phyloP scores from a whole-genome alignment of 1,140 invertebrate species.

The Zaprionus lachaisei region DNA sequence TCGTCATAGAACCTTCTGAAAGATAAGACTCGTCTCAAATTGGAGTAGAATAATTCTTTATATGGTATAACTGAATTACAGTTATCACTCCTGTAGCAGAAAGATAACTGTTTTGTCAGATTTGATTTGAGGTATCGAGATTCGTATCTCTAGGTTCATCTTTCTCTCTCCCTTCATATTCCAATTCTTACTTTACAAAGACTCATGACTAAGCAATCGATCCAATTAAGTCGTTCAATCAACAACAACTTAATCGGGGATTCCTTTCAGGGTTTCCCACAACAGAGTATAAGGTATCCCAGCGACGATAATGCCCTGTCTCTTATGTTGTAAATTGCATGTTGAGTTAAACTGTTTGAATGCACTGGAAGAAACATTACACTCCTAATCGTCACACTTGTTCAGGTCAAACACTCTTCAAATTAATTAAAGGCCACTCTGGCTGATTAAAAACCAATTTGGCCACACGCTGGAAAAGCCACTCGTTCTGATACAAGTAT shows the following conservation, averaged over 20 bases:
- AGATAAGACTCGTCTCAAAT: background rate
- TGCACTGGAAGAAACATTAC: conserved; percentile 1
- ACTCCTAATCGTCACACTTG: background rate
- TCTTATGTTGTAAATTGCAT: background rate
- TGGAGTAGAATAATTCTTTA: background rate
- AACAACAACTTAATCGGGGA: background rate
- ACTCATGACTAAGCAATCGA: background rate
- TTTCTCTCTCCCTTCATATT: background rate
- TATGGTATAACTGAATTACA: background rate
- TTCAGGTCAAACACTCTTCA: conserved; percentile 14
- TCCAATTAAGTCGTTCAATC: background rate
- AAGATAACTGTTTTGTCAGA: background rate
- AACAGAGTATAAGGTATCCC: background rate
- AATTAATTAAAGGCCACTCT: conserved; percentile 71
- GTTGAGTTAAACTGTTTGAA: background rate
- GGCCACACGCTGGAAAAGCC: conserved; percentile 21
- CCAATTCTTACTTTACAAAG: background rate
- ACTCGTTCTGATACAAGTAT: conserved; percentile 12
- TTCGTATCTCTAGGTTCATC: background rate
- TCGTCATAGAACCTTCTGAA: background rate
- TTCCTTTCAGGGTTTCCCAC: background rate
- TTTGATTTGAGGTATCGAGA: background rate
- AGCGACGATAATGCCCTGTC: background rate
- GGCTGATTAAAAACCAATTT: conserved; percentile 64
- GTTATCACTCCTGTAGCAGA: background rate